Evolutionary conservation across 1,140 invertebrate genomes (phyloP), one percentile per base, ranked within the genome.

Genomic region (Eulimnadia texana): DNA sequence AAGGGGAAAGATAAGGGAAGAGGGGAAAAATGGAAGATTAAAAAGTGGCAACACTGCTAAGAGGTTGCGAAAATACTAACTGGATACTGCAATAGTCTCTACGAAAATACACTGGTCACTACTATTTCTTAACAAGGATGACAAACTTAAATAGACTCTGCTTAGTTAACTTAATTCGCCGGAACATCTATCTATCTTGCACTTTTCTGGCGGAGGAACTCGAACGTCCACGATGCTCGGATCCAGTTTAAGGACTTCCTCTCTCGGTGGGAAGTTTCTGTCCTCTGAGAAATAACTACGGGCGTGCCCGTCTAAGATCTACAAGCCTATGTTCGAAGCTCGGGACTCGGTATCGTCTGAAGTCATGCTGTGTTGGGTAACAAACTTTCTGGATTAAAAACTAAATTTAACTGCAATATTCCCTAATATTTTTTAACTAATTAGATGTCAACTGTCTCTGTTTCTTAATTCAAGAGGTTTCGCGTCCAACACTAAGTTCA

Each of bases 141-240:
- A n/a, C n/a, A n/a, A n/a, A n/a, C n/a, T n/a, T n/a, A n/a, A n/a
- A n/a, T n/a, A n/a, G n/a, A n/a, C n/a, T n/a, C n/a, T n/a, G n/a
- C n/a, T n/a, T n/a, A n/a, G n/a, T n/a, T n/a, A n/a, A n/a, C n/a
- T n/a, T n/a, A n/a, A n/a, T n/a, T n/a, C n/a, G n/a, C n/a, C n/a
- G n/a, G n/a, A n/a, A n/a, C n/a, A n/a, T n/a, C n/a, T n/a, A n/a
- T n/a, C n/a, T 58, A 58, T 27, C 42, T 58, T 27, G 55, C 55
- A 33, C 27, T 33, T 20, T 58, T 58, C 29, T 58, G 55, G 28
- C 55, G 55, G 28, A n/a, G 55, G 55, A 20, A 58, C 28, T 58
- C 29, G 24, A 10, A 58, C 28, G 20, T 58, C 55, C 13, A 58
- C 28, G 3, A 58, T 58, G 24, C 42, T 58, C 13, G 23, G 28